Conservation (phyloP, 2,888 invertebrate genomes). For the Acronicta alni region DNA sequence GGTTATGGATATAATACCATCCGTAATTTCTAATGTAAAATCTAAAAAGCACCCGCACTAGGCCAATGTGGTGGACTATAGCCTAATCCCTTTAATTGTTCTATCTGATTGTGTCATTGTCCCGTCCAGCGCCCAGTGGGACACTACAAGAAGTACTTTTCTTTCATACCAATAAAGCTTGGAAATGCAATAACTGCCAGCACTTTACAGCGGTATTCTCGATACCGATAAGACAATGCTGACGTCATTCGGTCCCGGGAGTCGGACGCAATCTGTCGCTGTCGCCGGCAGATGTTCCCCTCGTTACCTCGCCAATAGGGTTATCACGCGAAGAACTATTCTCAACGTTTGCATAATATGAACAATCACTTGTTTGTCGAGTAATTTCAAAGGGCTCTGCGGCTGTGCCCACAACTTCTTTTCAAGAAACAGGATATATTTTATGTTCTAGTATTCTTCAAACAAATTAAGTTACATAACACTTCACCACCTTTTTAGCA, state of each 20-base stretch:
- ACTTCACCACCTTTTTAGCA: no score
- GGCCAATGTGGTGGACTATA: no score
- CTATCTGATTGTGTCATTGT: no score
- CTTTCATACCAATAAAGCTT: conserved; percentile 15
- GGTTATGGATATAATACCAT: no score
- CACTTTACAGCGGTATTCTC: conserved; percentile 8
- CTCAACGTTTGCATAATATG: not conserved
- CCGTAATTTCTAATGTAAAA: no score
- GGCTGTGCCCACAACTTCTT: no score
- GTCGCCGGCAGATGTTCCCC: conserved; percentile 52
- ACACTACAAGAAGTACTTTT: not conserved
- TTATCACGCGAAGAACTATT: conserved; percentile 20
- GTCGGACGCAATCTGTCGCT: conserved; percentile 55
- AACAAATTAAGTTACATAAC: not conserved
- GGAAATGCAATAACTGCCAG: conserved; percentile 22
- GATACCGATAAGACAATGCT: conserved; percentile 28
- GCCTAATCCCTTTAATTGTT: no score
- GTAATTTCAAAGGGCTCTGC: no score
- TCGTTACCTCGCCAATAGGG: conserved; percentile 38
- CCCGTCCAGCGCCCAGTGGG: no score
- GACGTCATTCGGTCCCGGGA: conserved; percentile 21
- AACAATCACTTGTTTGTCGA: not conserved
- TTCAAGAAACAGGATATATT: no score
- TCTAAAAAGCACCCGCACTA: no score
- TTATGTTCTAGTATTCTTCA: no score